Percentiles rank a stretch among this genome's conserved stretches.
These are phyloP conservation scores for Indri indri DNA, from an alignment of 2,113 vertebrate species.

Conservation along the genomic window DNA sequence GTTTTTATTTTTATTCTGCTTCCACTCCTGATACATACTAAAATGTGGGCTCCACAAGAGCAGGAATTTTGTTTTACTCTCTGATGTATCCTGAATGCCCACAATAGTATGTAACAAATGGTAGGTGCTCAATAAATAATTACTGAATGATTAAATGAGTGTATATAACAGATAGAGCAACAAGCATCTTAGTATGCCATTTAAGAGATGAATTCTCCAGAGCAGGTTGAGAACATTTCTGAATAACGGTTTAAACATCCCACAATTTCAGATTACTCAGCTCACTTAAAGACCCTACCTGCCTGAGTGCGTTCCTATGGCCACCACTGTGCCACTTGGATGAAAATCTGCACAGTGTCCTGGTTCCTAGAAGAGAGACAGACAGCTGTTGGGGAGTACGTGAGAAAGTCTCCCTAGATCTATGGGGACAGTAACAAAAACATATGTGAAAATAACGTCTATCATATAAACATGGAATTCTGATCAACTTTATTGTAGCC, in stretches of 20 bases:
- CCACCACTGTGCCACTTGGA: constrained; percentile 95
- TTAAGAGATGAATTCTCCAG: constrained; percentile 7
- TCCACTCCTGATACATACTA: neutral
- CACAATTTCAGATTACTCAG: constrained; percentile 15
- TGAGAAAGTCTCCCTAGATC: constrained; percentile 43
- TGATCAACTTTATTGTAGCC: neutral
- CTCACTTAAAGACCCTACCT: constrained; percentile 86
- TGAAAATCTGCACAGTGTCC: constrained; percentile 99
- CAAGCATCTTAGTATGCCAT: neutral
- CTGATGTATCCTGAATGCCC: neutral
- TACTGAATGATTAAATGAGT: neutral
- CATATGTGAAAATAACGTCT: constrained; percentile 42
- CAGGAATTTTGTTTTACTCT: neutral
- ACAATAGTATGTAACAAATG: neutral
- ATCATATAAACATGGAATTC: constrained; percentile 35
- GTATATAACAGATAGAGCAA: neutral
- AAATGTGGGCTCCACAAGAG: neutral
- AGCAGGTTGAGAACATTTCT: neutral
- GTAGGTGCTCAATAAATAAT: neutral
- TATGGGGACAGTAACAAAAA: constrained; percentile 27
- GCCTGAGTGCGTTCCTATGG: constrained; percentile 97
- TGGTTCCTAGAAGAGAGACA: constrained; percentile 88
- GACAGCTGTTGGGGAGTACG: constrained; percentile 57
- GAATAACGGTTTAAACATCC: neutral
- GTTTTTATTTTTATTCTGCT: neutral